phyloP scores from a whole-genome alignment of 1,140 invertebrate species.

The Hyles euphorbiae region DNA sequence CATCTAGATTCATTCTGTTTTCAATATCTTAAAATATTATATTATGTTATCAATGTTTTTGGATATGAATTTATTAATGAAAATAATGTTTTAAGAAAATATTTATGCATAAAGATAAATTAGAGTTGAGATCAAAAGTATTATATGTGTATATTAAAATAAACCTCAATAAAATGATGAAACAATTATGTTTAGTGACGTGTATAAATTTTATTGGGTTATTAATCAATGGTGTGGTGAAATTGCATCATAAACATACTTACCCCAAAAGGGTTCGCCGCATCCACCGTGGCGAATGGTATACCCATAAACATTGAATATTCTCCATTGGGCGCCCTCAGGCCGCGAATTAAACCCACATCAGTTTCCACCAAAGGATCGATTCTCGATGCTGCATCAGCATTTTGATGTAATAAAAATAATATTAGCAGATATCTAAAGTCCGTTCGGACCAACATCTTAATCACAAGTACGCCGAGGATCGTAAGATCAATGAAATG shows the following conservation, averaged over 20 bases:
- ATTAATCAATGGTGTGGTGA: not conserved
- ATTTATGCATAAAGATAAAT: no score
- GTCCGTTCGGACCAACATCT: not conserved
- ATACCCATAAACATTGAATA: constrained; percentile 47
- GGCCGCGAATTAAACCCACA: constrained; percentile 29
- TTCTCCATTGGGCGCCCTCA: constrained; percentile 33
- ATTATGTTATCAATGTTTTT: no score
- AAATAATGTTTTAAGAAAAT: no score
- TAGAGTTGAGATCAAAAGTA: no score
- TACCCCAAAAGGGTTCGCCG: constrained; percentile 39
- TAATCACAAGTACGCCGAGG: not conserved
- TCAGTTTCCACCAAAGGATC: constrained; percentile 33
- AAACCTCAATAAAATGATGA: no score
- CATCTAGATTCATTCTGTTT: not conserved
- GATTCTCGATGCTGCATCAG: constrained; percentile 7
- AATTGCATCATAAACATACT: constrained; percentile 1
- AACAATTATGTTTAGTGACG: no score
- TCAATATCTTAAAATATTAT: no score
- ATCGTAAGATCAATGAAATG: not conserved
- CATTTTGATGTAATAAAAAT: constrained; percentile 4
- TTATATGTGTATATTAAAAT: no score
- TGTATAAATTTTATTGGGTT: no score
- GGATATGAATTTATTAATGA: no score
- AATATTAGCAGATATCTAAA: not conserved
- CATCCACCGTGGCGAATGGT: constrained; percentile 32